Base-by-base conservation (phyloP, 2,888 invertebrate species). In the Patella pellucida region DNA sequence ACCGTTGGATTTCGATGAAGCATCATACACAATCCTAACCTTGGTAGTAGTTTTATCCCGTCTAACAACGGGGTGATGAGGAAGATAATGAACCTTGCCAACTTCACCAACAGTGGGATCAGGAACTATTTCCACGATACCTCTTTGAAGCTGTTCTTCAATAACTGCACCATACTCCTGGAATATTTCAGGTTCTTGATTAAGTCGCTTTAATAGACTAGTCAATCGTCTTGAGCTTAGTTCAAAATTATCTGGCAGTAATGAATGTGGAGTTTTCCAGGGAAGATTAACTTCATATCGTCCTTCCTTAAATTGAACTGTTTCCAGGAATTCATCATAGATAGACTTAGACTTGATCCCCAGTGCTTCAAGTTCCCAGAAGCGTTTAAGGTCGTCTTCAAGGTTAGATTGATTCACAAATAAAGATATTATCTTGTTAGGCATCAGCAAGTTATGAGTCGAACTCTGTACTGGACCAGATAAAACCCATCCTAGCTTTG, bases 281-380 rank as follows among this genome's bases (percentile, higher is more conserved):
- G 56, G 56, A 5, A 56, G 56, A 56, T 56, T 56, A n/a, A 56
- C 56, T 56, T 56, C 56, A n/a, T 56, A 56, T 9, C 56, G 56
- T n/a, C 56, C 56, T 7, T 56, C 19, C 19, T 56, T 1, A 56
- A 56, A 56, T 16, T 56, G 16, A 19, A 56, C 56, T 56, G 14
- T 9, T 56, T 56, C 56, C 16, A 56, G 16, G n/a, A 56, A 16
- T 16, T 56, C 9, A n/a, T 56, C 56, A n/a, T 56, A 56, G 19
- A 56, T 56, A n/a, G 56, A 56, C 56, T 56, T 56, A n/a, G 56
- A 56, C 56, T 16, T 56, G 9, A 56, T 56, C 19, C 56, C 56
- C 19, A 56, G 19, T 56, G 56, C 16, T 9, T 56, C 56, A 16
- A 56, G 19, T 19, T 56, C 56, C 56, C n/a, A n/a, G n/a, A n/a